Evolutionary conservation across 23 tunicate species (phyloP).

Genomic region (Phallusia fumigata): DNA sequence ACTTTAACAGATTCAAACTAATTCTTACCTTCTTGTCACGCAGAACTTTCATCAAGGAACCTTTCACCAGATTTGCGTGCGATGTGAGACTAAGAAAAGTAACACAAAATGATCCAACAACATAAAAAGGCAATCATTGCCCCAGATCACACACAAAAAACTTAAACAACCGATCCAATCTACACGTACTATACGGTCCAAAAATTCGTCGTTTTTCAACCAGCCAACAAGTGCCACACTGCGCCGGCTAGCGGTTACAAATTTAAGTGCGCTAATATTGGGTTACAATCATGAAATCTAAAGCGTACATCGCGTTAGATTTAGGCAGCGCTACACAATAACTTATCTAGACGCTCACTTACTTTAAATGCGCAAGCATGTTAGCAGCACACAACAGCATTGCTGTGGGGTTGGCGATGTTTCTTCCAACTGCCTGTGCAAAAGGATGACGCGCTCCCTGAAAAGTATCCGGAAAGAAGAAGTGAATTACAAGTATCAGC

Average conservation of each 20-base stretch:
- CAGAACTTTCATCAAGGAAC: slow-evolving; percentile 61
- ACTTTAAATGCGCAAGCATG: slow-evolving; percentile 64
- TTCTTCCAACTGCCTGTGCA: slow-evolving; percentile 83
- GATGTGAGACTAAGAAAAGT: slow-evolving; percentile 26
- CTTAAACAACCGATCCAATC: background rate
- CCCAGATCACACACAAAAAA: background rate
- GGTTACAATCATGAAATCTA: too few relatives aligned
- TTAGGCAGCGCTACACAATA: too few relatives aligned
- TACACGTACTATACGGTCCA: too few relatives aligned
- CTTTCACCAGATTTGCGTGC: slow-evolving; percentile 45
- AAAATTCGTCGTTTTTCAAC: background rate
- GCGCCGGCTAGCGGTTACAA: background rate
- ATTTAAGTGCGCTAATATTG: too few relatives aligned
- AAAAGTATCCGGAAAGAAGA: too few relatives aligned
- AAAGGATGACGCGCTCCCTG: slow-evolving; percentile 93
- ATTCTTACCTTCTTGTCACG: slow-evolving; percentile 49
- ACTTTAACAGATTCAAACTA: background rate
- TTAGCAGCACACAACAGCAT: slow-evolving; percentile 59
- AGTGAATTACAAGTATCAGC: too few relatives aligned
- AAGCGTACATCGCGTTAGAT: too few relatives aligned
- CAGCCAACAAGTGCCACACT: background rate
- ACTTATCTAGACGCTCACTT: too few relatives aligned
- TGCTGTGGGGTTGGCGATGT: slow-evolving; percentile 89
- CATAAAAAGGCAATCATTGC: background rate
- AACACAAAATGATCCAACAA: background rate